Percentiles rank a stretch among this genome's conserved stretches.
Conservation (phyloP, 2,888 invertebrate species). For the Dioctria linearis region DNA sequence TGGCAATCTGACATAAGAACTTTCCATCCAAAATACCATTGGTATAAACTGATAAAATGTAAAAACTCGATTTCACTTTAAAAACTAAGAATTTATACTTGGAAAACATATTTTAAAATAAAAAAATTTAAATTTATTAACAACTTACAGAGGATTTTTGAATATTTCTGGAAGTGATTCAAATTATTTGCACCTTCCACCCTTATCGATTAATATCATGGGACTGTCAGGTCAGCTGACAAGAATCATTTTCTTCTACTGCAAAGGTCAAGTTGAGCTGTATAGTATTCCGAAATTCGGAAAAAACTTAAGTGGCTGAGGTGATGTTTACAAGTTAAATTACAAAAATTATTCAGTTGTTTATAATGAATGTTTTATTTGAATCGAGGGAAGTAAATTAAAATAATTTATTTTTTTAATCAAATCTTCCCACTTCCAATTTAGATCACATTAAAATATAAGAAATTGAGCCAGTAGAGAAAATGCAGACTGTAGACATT, state of each 20-base stretch:
- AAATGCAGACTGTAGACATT: too few species aligned
- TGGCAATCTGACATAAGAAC: not conserved
- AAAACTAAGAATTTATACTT: not conserved
- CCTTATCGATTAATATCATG: conserved; percentile 26
- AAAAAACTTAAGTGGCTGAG: not conserved
- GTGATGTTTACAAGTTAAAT: not conserved
- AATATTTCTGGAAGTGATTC: conserved; percentile 10
- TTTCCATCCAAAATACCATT: not conserved
- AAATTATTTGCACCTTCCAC: conserved; percentile 6
- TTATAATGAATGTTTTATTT: not conserved
- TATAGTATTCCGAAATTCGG: not conserved
- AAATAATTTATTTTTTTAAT: not conserved
- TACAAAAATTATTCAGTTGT: not conserved
- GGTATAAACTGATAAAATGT: not conserved
- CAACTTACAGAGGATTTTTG: conserved; percentile 41
- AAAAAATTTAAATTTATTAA: not conserved
- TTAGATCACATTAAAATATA: too few species aligned
- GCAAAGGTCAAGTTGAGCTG: not conserved
- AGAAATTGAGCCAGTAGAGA: too few species aligned
- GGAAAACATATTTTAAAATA: not conserved
- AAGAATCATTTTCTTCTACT: not conserved
- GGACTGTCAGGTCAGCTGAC: conserved; percentile 52
- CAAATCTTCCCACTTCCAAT: too few species aligned
- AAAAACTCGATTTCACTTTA: not conserved
- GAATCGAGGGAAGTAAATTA: not conserved